Base-by-base conservation (phyloP, 2,797 vertebrate genomes). In the Sciurus vulgaris region DNA sequence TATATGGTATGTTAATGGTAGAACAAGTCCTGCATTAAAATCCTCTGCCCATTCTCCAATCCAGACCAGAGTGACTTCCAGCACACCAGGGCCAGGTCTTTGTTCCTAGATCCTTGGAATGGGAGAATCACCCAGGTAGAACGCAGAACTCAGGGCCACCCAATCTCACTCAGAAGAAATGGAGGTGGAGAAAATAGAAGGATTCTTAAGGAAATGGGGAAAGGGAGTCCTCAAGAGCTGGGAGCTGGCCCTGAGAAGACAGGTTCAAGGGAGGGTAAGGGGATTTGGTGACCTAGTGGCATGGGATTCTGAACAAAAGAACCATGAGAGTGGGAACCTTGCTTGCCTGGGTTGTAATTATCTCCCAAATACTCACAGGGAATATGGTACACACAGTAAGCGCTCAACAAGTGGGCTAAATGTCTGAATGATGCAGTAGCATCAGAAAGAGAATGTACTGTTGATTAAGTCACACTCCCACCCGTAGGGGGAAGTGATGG, bases 301-400 rank as follows among this genome's bases (percentile, higher is more conserved):
- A n/a, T 59, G 17, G 74, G 81, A 47, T 81, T 82, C 24, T 41
- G 54, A 92, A 38, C 35, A 41, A 59, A 69, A 86, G n/a, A 38
- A 41, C n/a, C 11, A 0, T 14, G 49, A 74, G 33, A 17, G 2
- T 41, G n/a, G 41, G 28, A 24, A 18, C 1, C 38, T 28, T 14
- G 22, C 30, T 72, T 61, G 33, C 41, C 54, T 67, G n/a, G 65
- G 28, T 30, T 41, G 41, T 51, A 17, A 47, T 2, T 20, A 30
- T 61, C 20, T 81, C n/a, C 24, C 33, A 12, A 13, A 17, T 2
- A 38, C 63, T 70, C 9, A 9, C 63, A 6, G 5, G 35, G 65
- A 79, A 35, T 38, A 54, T 1, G 12, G 38, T 8, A 30, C 56
- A 28, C 17, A 38, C 38, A 72, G 38, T 38, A 47, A 10, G 44